Evolutionary conservation across 2,888 invertebrate genomes (phyloP).

Genomic region (Disparrhopalites patrizii): DNA sequence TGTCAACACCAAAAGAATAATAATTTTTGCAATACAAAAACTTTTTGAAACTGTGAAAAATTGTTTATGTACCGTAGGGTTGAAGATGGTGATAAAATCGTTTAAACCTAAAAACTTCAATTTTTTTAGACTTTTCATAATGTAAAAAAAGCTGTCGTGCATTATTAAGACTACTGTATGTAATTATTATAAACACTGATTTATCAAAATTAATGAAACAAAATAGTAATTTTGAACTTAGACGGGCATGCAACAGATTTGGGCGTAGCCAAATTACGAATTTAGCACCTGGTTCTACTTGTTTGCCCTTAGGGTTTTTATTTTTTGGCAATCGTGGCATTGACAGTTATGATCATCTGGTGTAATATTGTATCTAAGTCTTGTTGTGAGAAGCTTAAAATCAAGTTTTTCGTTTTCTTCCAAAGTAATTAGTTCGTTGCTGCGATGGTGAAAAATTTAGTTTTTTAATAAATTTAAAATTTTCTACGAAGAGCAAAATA

Average conservation of each 20-base stretch:
- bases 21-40: constrained; percentile 3
- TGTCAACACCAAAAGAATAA: constrained; percentile 23
- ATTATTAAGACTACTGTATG: no score
- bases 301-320: neutral
- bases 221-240: neutral
- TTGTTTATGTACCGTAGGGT: no score
- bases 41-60: neutral
- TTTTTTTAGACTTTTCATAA: neutral
- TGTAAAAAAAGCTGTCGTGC: no score
- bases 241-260: neutral
- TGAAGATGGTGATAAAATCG: neutral
- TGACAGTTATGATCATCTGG: constrained; percentile 42
- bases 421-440: neutral
- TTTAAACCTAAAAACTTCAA: neutral
- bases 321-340: constrained; percentile 44
- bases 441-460: neutral
- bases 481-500: neutral
- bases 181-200: no score
- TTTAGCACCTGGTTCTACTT: neutral
- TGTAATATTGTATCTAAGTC: constrained; percentile 48
- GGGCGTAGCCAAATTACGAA: neutral
- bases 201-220: no score
- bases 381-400: constrained; percentile 38
- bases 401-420: constrained; percentile 25
- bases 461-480: no score